phyloP scores from a whole-genome alignment of 37 sponge, comb jelly and placozoan genomes.

The Axinella damicornis region DNA sequence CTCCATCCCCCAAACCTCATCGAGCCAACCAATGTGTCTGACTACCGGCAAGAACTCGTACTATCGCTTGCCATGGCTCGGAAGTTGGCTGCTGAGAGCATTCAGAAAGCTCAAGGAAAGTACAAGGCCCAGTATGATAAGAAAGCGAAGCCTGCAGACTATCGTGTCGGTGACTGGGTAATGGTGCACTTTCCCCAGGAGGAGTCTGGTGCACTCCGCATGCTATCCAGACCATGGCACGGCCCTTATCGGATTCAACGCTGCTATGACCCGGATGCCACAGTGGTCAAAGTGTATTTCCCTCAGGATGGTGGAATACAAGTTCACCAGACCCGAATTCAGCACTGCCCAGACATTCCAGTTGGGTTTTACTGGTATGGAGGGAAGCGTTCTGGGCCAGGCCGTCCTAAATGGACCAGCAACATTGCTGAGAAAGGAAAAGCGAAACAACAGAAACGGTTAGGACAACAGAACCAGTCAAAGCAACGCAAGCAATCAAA shows the following conservation, averaged over 20 bases:
- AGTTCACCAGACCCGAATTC: slow-evolving; percentile 48
- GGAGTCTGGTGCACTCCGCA: not conserved
- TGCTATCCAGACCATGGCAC: too few species aligned
- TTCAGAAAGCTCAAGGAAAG: too few species aligned
- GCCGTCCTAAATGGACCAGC: slow-evolving; percentile 5
- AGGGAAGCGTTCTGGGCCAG: not conserved
- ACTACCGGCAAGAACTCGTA: too few species aligned
- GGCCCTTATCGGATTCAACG: slow-evolving; percentile 7
- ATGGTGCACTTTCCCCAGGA: not conserved
- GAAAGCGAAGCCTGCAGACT: not conserved
- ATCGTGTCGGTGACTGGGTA: not conserved
- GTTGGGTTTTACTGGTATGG: slow-evolving; percentile 69
- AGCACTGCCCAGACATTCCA: slow-evolving; percentile 48
- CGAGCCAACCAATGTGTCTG: too few species aligned
- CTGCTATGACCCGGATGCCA: slow-evolving; percentile 24
- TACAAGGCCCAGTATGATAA: not conserved
- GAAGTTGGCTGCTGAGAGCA: too few species aligned
- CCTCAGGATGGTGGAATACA: slow-evolving; percentile 32
- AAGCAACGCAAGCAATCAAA: too few species aligned
- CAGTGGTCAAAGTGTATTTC: slow-evolving; percentile 53
- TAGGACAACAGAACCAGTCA: too few species aligned
- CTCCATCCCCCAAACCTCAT: too few species aligned
- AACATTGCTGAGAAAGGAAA: too few species aligned
- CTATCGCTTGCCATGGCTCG: too few species aligned
- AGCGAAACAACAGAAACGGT: too few species aligned